These are phyloP conservation scores for Hystrix cristata DNA, from an alignment of 2,113 vertebrate species.

Conservation along the genomic window DNA sequence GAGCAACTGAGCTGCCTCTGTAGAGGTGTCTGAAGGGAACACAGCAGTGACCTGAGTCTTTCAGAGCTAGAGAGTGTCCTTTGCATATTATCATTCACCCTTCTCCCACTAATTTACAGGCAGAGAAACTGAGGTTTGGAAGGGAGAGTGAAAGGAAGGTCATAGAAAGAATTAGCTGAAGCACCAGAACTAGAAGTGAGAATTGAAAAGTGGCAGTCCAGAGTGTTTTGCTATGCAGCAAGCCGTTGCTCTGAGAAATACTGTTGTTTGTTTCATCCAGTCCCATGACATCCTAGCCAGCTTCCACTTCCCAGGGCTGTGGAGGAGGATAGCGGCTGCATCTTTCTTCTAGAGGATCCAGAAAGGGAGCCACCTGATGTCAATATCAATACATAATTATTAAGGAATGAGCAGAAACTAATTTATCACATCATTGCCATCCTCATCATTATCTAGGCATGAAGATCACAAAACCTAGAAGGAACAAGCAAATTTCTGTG, in stretches of 20 bases:
- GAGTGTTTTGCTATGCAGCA: not conserved
- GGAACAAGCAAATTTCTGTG: slow-evolving; percentile 23
- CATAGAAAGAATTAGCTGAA: not conserved
- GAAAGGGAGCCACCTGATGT: not conserved
- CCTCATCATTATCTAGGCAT: not conserved
- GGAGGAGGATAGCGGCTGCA: not conserved
- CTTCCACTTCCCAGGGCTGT: not conserved
- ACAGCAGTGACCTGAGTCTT: not conserved
- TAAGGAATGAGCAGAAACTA: not conserved
- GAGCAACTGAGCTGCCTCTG: not conserved
- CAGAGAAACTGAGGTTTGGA: not conserved
- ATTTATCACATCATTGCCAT: not conserved
- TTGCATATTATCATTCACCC: not conserved
- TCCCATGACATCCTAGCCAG: not conserved
- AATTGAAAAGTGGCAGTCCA: not conserved
- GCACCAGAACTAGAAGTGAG: not conserved
- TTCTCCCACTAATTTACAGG: not conserved
- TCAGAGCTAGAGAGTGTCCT: not conserved
- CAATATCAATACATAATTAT: slow-evolving; percentile 9
- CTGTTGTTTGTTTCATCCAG: slow-evolving; percentile 35
- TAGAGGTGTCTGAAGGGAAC: not conserved
- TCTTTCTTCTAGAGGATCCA: not conserved
- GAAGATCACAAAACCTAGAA: not conserved
- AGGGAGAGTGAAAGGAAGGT: not conserved
- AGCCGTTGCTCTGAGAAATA: not conserved